Conservation (phyloP, 2,797 vertebrate genomes). For the Enteromius trimaculatus region DNA sequence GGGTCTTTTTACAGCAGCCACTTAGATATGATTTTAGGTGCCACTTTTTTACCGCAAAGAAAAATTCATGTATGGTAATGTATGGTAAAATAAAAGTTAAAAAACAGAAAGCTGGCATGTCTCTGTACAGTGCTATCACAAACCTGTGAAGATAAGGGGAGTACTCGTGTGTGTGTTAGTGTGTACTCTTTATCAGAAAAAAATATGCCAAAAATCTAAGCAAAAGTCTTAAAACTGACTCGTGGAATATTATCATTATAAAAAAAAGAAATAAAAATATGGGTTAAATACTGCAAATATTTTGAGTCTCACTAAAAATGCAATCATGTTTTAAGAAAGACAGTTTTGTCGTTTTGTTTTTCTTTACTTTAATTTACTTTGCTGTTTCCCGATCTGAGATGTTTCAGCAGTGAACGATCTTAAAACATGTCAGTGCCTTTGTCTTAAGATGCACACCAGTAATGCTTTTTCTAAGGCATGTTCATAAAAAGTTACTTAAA, state of each 20-base stretch:
- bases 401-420: too few relatives aligned
- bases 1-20: conserved; percentile 18
- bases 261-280: neutral
- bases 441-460: too few relatives aligned
- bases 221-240: neutral
- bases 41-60: neutral
- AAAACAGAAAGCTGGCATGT: neutral
- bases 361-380: neutral
- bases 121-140: neutral
- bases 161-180: neutral
- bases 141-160: neutral
- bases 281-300: neutral
- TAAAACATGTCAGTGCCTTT: too few relatives aligned
- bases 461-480: too few relatives aligned
- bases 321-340: neutral
- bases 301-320: too few relatives aligned
- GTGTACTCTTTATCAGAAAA: neutral
- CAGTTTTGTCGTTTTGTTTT: neutral
- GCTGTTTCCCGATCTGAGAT: too few relatives aligned
- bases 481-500: too few relatives aligned
- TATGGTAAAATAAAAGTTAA: neutral
- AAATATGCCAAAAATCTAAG: neutral
- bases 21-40: conserved; percentile 22
- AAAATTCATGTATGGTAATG: conserved; percentile 16
- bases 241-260: neutral